Evolutionary conservation across 2,113 vertebrate genomes (phyloP).

Genomic region (Dascyllus trimaculatus): DNA sequence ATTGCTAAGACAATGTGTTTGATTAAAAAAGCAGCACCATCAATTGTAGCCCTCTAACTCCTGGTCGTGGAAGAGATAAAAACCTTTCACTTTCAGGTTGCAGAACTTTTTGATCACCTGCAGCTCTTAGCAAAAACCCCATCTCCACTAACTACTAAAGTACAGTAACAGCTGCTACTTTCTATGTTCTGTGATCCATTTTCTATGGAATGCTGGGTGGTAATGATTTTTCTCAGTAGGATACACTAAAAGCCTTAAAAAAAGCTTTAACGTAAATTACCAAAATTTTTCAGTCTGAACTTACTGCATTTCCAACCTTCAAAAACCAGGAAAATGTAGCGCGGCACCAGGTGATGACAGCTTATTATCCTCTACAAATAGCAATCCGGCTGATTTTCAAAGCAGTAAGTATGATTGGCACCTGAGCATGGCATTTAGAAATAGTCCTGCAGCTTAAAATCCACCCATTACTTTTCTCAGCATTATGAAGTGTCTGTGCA

Average conservation of each 20-base stretch:
- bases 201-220: neutral
- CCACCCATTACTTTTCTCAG: constrained; percentile 21
- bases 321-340: neutral
- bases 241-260: neutral
- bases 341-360: constrained; percentile 16
- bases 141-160: neutral
- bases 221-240: constrained; percentile 9
- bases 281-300: neutral
- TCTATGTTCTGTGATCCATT: neutral
- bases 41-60: no score
- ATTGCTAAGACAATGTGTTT: neutral
- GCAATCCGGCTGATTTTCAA: constrained; percentile 41
- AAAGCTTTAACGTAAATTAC: neutral
- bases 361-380: constrained; percentile 31
- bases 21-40: neutral
- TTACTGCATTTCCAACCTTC: neutral
- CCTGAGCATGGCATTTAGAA: constrained; percentile 50
- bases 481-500: constrained; percentile 38
- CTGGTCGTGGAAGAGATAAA: no score
- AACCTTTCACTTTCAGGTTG: no score
- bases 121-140: neutral
- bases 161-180: neutral
- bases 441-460: constrained; percentile 48
- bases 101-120: neutral
- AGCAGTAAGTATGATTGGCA: constrained; percentile 49